Conservation (phyloP, 30 jellyfish, hydroid and myxozoan genomes). For the Hydractinia echinata region DNA sequence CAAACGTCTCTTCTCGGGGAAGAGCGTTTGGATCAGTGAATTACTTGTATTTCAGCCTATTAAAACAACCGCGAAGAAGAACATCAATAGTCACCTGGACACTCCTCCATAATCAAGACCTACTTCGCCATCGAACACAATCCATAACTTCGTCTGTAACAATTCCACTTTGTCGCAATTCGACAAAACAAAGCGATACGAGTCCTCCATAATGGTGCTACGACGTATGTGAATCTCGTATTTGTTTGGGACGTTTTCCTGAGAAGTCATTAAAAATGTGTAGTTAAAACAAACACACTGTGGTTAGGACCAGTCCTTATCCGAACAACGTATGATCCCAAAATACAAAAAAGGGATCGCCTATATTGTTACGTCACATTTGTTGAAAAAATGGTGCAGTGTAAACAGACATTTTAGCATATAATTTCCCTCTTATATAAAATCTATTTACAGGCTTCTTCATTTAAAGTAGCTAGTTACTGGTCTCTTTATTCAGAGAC, state of each 20-base stretch:
- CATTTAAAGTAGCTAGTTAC: no score
- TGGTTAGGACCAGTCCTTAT: not conserved
- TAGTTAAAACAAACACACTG: not conserved
- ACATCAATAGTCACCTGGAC: constrained; percentile 55
- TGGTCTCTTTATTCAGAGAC: no score
- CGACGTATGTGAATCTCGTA: constrained; percentile 85
- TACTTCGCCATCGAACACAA: constrained; percentile 97
- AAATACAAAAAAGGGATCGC: no score
- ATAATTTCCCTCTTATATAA: no score
- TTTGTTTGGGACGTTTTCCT: constrained; percentile 98
- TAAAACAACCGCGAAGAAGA: constrained; percentile 8
- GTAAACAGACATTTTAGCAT: no score
- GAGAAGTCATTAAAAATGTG: not conserved
- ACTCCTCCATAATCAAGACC: constrained; percentile 99
- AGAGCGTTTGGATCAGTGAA: not conserved
- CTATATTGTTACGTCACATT: no score
- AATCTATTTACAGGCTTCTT: no score
- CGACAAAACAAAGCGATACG: constrained; percentile 74
- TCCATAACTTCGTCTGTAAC: constrained; percentile 86
- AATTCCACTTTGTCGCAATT: constrained; percentile 64
- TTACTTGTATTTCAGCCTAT: not conserved
- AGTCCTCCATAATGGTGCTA: constrained; percentile 65
- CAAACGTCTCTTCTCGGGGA: no score
- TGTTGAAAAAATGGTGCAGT: not conserved
- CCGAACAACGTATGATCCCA: not conserved